Percentiles rank a stretch among this genome's conserved stretches.
Conservation (phyloP, 2,113 vertebrate species). For the Fregetta grallaria region DNA sequence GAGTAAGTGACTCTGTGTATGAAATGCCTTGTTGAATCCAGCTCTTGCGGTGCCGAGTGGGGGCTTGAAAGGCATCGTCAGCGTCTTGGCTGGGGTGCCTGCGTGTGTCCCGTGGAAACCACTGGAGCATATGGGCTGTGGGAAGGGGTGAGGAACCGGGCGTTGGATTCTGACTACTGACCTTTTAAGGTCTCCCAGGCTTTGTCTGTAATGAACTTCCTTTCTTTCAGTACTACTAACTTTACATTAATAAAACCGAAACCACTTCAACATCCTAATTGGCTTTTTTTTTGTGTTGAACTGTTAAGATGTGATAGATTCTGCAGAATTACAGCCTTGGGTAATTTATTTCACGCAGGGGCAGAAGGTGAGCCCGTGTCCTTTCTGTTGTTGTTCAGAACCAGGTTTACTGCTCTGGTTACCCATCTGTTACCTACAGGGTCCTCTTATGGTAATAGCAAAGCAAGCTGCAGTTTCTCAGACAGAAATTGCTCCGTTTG, state of each 20-base stretch:
- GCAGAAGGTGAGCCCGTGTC: not conserved
- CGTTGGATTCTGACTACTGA: not conserved
- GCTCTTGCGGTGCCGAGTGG: accelerated
- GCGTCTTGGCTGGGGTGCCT: not conserved
- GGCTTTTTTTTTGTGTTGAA: not conserved
- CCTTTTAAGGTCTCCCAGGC: not conserved
- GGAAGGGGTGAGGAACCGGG: not conserved
- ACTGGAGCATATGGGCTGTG: not conserved
- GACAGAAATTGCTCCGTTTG: not conserved
- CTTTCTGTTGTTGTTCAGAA: not conserved
- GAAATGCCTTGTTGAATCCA: not conserved
- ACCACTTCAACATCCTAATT: not conserved
- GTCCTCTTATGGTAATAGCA: accelerated
- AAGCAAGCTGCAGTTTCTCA: not conserved
- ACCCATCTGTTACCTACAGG: not conserved
- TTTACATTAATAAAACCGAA: not conserved
- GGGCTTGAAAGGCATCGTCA: not conserved
- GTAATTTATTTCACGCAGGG: accelerated
- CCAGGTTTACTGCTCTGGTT: not conserved
- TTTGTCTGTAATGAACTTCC: not conserved
- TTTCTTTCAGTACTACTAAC: not conserved
- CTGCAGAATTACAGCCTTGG: not conserved
- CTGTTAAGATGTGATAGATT: not conserved
- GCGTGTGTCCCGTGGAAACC: accelerated
- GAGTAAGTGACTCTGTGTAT: not conserved